These are phyloP conservation scores for Pasiphila rectangulata DNA, from an alignment of 2,888 invertebrate genomes.

Conservation along the genomic window DNA sequence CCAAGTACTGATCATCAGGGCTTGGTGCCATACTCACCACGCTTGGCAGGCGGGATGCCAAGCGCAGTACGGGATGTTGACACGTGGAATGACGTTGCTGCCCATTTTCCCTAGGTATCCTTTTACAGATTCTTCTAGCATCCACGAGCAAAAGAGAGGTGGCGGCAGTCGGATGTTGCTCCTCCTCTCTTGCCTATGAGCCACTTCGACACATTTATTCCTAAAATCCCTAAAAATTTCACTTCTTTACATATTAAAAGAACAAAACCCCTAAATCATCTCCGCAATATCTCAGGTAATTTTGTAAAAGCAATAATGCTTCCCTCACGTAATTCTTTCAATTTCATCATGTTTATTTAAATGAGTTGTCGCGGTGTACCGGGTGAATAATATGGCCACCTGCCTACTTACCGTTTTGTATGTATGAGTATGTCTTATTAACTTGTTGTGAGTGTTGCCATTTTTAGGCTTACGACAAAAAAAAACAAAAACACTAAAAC, in stretches of 20 bases:
- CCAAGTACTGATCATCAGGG: no score
- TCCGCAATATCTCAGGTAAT: slow-evolving; percentile 40
- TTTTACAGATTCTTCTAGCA: no score
- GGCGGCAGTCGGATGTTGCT: no score
- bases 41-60: no score
- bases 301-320: slow-evolving; percentile 37
- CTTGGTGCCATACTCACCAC: no score
- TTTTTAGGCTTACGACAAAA: no score
- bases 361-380: slow-evolving; percentile 49
- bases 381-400: slow-evolving; percentile 1
- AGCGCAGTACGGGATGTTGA: no score
- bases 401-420: slow-evolving; percentile 47
- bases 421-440: slow-evolving; percentile 70
- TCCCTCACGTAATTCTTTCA: slow-evolving; percentile 68
- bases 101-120: no score
- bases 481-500: no score
- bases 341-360: slow-evolving; percentile 78
- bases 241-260: slow-evolving; percentile 14
- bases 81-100: no score
- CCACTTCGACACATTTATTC: not conserved
- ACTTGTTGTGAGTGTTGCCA: slow-evolving; percentile 37
- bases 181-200: no score
- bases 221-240: not conserved
- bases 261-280: slow-evolving; percentile 17
- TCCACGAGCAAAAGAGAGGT: no score